Base-by-base conservation (phyloP, 2,797 vertebrate species). In the Labeo calbasu region DNA sequence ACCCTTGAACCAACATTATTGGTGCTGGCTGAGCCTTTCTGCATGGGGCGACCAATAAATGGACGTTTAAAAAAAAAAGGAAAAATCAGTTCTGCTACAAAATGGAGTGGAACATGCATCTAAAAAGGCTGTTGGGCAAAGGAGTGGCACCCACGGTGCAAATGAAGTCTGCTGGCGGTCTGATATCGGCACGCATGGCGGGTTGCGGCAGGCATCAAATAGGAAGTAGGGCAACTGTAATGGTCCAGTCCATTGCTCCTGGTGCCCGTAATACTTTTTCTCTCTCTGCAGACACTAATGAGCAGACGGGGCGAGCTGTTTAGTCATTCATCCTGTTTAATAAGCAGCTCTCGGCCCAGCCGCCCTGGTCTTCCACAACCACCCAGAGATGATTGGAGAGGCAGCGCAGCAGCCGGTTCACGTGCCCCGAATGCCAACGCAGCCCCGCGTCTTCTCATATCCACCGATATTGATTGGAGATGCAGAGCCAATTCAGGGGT, bases 261-360 rank as follows among this genome's bases (percentile, higher is more conserved):
- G 15, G 79, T 89, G 88, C 90, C 53, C 50, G 5, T 91, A 89
- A 90, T 89, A 85, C 83, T 32, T 77, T 69, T 73, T 66, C 57
- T 76, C n/a, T 83, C 72, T 76, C 46, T 77, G 87, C 88, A 84
- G 86, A 83, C 85, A 91, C 86, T 94, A 94, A 94, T 93, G 91
- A 94, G 92, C 92, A 53, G 91, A 89, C 85, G 91, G 92, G 93
- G 92, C 87, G 86, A 88, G 89, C 91, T 92, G 90, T 92, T 93
- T 90, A 94, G 92, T 90, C 93, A 94, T 94, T 94, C 93, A 93
- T 94, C 93, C 92, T 93, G 92, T 90, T 93, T 94, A 94, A 94
- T 93, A 95, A 92, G 91, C 88, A 91, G 61, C 86, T 85, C 91
- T 92, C 90, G 86, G 89, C 91, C 86, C 84, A 88, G 90, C 90